phyloP scores from a whole-genome alignment of 2,113 vertebrate species.

The Pseudolaguvia tuberculata region DNA sequence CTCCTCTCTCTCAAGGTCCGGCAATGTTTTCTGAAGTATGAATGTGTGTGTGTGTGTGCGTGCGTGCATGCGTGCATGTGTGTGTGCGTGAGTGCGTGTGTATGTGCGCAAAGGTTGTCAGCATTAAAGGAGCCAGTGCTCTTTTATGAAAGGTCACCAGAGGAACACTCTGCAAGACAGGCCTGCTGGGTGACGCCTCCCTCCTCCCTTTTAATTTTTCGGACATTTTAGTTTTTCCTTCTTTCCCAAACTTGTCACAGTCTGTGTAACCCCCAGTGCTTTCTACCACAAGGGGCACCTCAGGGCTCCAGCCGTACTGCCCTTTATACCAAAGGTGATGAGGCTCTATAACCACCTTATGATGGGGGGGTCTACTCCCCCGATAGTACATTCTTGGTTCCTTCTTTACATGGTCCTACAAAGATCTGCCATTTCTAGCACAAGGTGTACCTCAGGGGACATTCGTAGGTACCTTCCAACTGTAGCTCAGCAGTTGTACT shows the following conservation, averaged over 20 bases:
- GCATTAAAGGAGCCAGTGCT: slow-evolving; percentile 32
- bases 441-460: too few relatives aligned
- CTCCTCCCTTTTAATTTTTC: background rate
- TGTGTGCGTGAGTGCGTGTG: slow-evolving; percentile 10
- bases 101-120: slow-evolving; percentile 34
- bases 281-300: too few relatives aligned
- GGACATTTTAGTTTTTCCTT: too few relatives aligned
- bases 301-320: too few relatives aligned
- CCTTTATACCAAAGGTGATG: too few relatives aligned
- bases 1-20: background rate
- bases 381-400: background rate
- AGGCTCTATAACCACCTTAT: too few relatives aligned
- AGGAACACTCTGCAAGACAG: slow-evolving; percentile 34
- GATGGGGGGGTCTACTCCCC: too few relatives aligned
- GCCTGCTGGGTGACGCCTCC: background rate
- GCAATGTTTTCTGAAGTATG: background rate
- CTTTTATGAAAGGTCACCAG: slow-evolving; percentile 50
- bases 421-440: too few relatives aligned
- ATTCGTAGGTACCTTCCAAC: too few relatives aligned
- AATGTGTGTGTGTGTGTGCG: slow-evolving; percentile 12
- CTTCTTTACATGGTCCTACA: background rate
- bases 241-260: too few relatives aligned
- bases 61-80: slow-evolving; percentile 6
- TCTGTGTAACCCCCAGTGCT: too few relatives aligned
- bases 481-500: too few relatives aligned